Evolutionary conservation across 2,797 vertebrate genomes (phyloP), one percentile per base, ranked within the genome.

Genomic region (Moxostoma hubbsi): DNA sequence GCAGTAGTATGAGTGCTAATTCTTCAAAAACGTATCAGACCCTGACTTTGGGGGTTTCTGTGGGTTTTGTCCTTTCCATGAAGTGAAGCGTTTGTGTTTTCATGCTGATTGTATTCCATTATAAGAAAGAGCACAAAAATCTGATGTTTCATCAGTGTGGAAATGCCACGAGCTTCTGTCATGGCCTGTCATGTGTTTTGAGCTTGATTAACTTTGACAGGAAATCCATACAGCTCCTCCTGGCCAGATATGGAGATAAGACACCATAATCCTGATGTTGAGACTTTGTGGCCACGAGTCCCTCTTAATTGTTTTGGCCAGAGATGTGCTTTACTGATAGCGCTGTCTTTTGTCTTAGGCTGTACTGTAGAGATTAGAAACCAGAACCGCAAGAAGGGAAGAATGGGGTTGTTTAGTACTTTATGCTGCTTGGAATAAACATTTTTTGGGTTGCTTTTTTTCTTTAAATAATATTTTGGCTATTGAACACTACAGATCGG

Each of bases 161-260:
- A 55, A 69, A 69, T 75, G 67, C 45, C 66, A 43, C 51, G 43
- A 77, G 68, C 46, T 58, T 57, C 15, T 62, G 77, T 61, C 73
- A 36, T 47, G 45, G 58, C 82, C 93, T 88, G 86, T 81, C 86
- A 86, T 93, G 89, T 81, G 93, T 92, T 91, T 89, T 94, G 91
- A 95, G 91, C 90, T 87, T 94, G 93, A 97, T 96, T 90, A 88
- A 89, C 84, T 92, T 90, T 96, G 96, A 94, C 96, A 96, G 96
- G 84, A 96, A 97, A 98, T 99, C 96, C 93, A 96, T 99, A 95
- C 85, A 89, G 94, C 92, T 94, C 88, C 94, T 93, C 91, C 88
- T 89, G 94, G 92, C 86, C 88, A 88, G 93, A 95, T 96, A 94
- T 95, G 92, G 92, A 88, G 90, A 92, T 93, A 92, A 93, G 90